phyloP scores from a whole-genome alignment of 2,113 vertebrate genomes.

The Centropus unirufus region DNA sequence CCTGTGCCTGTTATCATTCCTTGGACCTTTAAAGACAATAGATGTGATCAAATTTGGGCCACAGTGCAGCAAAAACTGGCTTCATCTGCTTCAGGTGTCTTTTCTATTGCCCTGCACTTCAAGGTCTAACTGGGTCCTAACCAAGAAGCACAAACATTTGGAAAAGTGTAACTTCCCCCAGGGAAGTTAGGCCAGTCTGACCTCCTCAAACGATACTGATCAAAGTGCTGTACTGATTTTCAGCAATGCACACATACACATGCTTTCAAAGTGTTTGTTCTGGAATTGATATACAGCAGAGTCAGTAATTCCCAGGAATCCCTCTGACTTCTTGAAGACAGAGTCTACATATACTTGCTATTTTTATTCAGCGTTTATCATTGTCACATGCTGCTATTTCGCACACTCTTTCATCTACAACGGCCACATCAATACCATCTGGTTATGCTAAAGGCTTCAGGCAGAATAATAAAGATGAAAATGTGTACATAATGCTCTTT shows the following conservation, averaged over 20 bases:
- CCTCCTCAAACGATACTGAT: constrained; percentile 4
- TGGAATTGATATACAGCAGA: constrained; percentile 42
- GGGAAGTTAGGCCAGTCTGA: constrained; percentile 19
- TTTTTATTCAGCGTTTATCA: constrained; percentile 69
- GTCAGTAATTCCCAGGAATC: constrained; percentile 56
- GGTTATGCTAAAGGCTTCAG: constrained; percentile 44
- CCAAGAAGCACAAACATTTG: background rate
- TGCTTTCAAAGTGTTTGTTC: constrained; percentile 48
- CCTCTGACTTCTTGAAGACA: constrained; percentile 28
- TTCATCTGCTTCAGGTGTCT: background rate
- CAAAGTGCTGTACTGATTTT: constrained; percentile 35
- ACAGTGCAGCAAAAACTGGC: background rate
- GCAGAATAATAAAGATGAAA: constrained; percentile 56
- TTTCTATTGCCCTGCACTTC: background rate
- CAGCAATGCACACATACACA: constrained; percentile 11
- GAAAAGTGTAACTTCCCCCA: constrained; percentile 3
- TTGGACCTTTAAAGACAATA: background rate
- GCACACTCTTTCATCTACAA: constrained; percentile 47
- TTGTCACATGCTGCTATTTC: constrained; percentile 63
- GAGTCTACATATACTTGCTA: constrained; percentile 46
- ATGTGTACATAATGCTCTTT: constrained; percentile 4
- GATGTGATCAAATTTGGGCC: background rate
- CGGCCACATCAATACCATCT: constrained; percentile 61
- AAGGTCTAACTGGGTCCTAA: background rate
- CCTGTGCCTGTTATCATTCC: background rate